These are phyloP conservation scores for Chlorodrepanis virens DNA, from an alignment of 2,113 vertebrate species.

Conservation along the genomic window DNA sequence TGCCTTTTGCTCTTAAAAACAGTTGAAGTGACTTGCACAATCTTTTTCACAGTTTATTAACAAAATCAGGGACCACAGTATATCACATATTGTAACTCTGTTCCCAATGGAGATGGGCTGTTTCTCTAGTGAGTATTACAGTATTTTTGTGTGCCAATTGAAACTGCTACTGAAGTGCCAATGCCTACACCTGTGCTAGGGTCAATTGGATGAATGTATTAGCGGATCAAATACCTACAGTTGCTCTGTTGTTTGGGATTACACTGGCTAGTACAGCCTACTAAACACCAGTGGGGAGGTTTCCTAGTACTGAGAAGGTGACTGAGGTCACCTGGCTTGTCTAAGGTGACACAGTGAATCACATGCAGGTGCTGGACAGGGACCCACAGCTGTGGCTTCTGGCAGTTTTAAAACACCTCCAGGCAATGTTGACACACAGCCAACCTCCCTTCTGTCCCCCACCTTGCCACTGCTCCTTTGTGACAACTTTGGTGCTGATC, in stretches of 20 bases:
- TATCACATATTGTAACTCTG: not conserved
- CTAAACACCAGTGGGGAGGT: not conserved
- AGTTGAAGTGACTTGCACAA: not conserved
- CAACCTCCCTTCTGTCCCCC: not conserved
- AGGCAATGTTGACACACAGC: not conserved
- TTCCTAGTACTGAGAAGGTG: not conserved
- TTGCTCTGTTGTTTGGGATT: not conserved
- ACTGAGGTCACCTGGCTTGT: not conserved
- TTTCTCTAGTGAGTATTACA: not conserved
- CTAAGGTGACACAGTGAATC: not conserved
- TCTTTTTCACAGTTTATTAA: not conserved
- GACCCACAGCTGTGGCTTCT: fast-evolving
- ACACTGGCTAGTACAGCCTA: not conserved
- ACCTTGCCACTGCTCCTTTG: not conserved
- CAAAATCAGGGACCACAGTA: not conserved
- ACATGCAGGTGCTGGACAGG: not conserved
- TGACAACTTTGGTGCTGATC: not conserved
- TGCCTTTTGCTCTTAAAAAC: not conserved
- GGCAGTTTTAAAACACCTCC: not conserved
- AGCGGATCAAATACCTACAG: not conserved
- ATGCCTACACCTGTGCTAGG: not conserved
- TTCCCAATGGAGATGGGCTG: fast-evolving
- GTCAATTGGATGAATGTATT: not conserved
- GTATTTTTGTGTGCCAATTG: not conserved
- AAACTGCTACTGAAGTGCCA: not conserved